phyloP scores from a whole-genome alignment of 2,113 vertebrate species.

The Campylorhamphus procurvoides region DNA sequence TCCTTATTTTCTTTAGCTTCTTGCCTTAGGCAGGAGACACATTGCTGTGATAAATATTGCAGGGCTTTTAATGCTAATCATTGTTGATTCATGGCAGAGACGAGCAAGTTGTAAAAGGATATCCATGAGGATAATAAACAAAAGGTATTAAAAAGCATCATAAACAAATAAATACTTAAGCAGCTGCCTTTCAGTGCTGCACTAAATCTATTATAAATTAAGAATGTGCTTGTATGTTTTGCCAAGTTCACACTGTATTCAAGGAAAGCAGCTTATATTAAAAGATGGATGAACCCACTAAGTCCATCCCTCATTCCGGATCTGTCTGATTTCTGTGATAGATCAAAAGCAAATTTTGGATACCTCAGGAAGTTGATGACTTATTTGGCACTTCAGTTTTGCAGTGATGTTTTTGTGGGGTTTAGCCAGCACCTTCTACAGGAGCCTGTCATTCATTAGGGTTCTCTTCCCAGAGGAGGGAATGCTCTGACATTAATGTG shows the following conservation, averaged over 20 bases:
- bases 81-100: conserved; percentile 1
- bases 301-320: neutral
- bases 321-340: neutral
- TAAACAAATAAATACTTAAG: conserved; percentile 46
- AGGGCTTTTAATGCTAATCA: conserved; percentile 11
- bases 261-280: neutral
- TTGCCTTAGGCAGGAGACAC: neutral
- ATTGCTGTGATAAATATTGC: neutral
- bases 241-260: neutral
- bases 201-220: conserved; percentile 26
- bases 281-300: neutral
- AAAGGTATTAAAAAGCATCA: conserved; percentile 19
- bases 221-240: neutral
- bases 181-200: neutral
- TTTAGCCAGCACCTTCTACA: neutral
- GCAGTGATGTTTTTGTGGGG: too few relatives aligned
- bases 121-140: conserved; percentile 3
- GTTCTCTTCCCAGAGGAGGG: neutral
- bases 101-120: neutral
- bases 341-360: neutral
- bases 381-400: neutral
- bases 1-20: neutral
- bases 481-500: neutral
- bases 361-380: neutral
- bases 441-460: neutral